Evolutionary conservation across 2,113 vertebrate genomes (phyloP).

Genomic region (Rhea pennata): DNA sequence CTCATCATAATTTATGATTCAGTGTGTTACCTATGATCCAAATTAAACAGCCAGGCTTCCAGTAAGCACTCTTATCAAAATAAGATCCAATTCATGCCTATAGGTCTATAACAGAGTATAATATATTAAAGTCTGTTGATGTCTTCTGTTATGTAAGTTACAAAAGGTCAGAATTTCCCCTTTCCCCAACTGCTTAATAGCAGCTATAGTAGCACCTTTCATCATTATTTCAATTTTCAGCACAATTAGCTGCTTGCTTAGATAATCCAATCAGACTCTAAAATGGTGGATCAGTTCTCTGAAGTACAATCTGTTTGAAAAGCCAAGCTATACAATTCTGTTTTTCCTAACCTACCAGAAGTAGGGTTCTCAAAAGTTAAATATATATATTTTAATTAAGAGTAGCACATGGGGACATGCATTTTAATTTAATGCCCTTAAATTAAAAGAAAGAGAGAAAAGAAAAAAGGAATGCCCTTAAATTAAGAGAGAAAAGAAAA

Average conservation of each 20-base stretch:
- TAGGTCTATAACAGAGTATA: neutral
- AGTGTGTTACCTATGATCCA: neutral
- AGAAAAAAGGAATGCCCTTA: neutral
- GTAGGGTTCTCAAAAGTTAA: neutral
- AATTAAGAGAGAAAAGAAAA: neutral
- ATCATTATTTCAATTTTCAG: neutral
- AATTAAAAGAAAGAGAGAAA: no score
- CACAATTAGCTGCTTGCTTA: neutral
- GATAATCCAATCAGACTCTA: neutral
- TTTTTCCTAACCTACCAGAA: neutral
- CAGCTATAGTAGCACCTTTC: neutral
- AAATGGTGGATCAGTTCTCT: neutral
- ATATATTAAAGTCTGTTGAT: neutral
- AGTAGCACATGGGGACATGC: neutral
- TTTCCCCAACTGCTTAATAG: neutral
- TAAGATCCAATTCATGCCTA: neutral
- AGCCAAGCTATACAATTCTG: neutral
- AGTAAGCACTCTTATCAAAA: neutral
- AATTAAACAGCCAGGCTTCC: neutral
- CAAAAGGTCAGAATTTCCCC: neutral
- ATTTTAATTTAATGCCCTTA: neutral
- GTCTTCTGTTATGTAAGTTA: neutral
- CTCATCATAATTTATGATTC: neutral
- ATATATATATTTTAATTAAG: neutral
- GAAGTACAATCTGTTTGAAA: neutral